Evolutionary conservation across 1,140 invertebrate species (phyloP).

Genomic region (Listronotus oregonensis): DNA sequence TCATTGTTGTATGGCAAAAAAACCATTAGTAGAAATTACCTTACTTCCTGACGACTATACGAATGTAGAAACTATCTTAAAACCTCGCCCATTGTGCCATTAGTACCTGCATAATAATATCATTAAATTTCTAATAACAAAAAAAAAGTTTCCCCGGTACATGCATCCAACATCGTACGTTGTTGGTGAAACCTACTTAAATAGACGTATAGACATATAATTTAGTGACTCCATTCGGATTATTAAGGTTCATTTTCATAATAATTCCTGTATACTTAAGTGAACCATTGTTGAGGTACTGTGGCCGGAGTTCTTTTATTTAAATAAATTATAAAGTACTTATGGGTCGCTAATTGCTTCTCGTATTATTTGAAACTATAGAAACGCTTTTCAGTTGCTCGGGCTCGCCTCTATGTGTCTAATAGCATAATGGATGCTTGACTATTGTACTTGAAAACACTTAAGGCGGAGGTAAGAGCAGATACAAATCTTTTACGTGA

Average conservation of each 20-base stretch:
- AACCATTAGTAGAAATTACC: slow-evolving; percentile 2
- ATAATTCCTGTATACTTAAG: slow-evolving; percentile 1
- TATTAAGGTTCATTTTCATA: too few relatives aligned
- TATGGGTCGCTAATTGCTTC: slow-evolving; percentile 6
- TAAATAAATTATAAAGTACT: slow-evolving; percentile 13
- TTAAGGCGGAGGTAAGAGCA: too few relatives aligned
- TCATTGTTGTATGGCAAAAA: background rate
- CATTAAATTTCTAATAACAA: slow-evolving; percentile 12
- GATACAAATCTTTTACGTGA: too few relatives aligned
- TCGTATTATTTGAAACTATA: background rate
- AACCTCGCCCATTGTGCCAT: slow-evolving; percentile 15
- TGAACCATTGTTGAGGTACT: slow-evolving; percentile 7
- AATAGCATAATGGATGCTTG: background rate
- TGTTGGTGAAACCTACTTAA: background rate
- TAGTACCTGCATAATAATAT: slow-evolving; percentile 13
- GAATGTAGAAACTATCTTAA: slow-evolving; percentile 3
- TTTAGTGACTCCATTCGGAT: background rate
- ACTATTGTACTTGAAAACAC: too few relatives aligned
- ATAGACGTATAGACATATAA: background rate
- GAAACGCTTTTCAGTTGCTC: background rate
- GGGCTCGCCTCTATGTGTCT: background rate
- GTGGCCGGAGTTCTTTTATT: background rate
- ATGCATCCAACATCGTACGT: background rate
- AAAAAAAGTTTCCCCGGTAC: slow-evolving; percentile 6
- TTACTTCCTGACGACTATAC: background rate